Evolutionary conservation across 1,140 invertebrate species (phyloP).

Genomic region (Micrasema minimum): DNA sequence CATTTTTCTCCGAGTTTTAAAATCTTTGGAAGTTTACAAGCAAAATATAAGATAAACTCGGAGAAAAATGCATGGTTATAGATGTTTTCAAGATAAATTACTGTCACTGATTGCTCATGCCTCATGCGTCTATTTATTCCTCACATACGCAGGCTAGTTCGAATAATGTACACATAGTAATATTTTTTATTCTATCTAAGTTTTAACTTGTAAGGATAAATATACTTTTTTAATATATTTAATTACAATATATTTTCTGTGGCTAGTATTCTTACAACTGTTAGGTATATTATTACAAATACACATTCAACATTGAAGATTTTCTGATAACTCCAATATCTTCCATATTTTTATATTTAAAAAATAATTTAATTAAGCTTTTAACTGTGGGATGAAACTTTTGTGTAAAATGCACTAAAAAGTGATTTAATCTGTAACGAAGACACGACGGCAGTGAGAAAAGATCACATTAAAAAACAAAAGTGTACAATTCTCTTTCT

Average conservation of each 20-base stretch:
- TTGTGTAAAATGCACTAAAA: neutral
- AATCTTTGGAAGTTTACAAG: neutral
- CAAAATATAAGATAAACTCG: neutral
- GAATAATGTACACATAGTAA: too few species aligned
- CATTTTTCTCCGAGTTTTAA: too few species aligned
- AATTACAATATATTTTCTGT: neutral
- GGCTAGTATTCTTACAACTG: neutral
- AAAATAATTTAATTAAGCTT: neutral
- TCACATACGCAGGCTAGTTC: too few species aligned
- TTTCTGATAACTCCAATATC: neutral
- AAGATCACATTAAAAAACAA: too few species aligned
- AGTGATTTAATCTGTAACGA: too few species aligned
- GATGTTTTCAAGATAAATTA: too few species aligned
- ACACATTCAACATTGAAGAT: neutral
- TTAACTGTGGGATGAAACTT: neutral
- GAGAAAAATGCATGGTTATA: too few species aligned
- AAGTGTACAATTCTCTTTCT: too few species aligned
- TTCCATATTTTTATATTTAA: neutral
- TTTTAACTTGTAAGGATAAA: neutral
- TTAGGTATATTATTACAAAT: neutral
- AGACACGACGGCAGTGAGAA: too few species aligned
- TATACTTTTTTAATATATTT: constrained; percentile 14
- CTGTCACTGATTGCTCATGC: too few species aligned
- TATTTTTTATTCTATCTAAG: constrained; percentile 17
- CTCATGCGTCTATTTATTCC: too few species aligned